Evolutionary conservation across 2,113 vertebrate species (phyloP).

Genomic region (Turdus rufiventris): DNA sequence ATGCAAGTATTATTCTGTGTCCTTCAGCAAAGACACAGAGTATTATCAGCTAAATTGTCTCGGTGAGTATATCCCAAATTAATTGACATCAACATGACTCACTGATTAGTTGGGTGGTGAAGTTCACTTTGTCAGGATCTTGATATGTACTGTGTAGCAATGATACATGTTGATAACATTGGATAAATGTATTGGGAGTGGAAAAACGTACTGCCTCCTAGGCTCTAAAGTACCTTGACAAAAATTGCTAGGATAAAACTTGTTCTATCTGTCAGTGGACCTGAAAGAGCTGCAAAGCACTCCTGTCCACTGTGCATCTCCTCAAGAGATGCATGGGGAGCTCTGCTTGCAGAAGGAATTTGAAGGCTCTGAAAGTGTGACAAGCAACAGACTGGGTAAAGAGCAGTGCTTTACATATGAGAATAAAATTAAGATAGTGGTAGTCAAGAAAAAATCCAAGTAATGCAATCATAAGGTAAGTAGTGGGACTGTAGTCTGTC

Average conservation of each 20-base stretch:
- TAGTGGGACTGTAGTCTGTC: neutral
- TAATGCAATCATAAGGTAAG: neutral
- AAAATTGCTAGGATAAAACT: neutral
- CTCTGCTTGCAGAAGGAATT: neutral
- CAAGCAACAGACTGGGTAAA: neutral
- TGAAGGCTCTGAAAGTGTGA: neutral
- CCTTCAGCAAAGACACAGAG: slow-evolving; percentile 83
- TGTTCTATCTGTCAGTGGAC: neutral
- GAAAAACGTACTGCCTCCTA: neutral
- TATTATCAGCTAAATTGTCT: slow-evolving; percentile 89
- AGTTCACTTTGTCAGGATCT: neutral
- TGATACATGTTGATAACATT: neutral
- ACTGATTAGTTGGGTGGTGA: neutral
- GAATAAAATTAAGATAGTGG: neutral
- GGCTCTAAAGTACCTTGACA: neutral
- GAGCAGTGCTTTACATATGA: neutral
- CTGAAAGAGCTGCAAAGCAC: neutral
- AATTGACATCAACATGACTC: neutral
- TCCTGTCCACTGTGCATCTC: neutral
- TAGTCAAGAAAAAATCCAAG: neutral
- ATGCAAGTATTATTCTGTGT: slow-evolving; percentile 89
- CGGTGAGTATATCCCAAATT: slow-evolving; percentile 76
- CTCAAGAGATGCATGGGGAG: neutral
- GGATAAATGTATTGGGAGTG: neutral
- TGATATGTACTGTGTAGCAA: neutral